Conservation (phyloP, 2,888 invertebrate genomes). For the Drosophila demipolita region DNA sequence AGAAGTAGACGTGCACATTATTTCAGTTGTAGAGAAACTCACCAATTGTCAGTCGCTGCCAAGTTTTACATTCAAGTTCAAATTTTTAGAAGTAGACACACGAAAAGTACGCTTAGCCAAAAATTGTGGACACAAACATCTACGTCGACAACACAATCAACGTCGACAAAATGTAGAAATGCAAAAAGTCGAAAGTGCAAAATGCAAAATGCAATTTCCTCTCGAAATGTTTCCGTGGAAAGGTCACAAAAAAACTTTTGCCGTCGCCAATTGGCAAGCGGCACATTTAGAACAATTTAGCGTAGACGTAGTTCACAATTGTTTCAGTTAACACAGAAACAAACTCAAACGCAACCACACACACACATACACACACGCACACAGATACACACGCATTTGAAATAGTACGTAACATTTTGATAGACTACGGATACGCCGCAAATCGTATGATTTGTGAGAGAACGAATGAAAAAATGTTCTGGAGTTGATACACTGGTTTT, state of each 20-base stretch:
- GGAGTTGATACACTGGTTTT: slow-evolving; percentile 44
- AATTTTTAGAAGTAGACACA: slow-evolving; percentile 11
- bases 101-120: slow-evolving; percentile 24
- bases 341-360: neutral
- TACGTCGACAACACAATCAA: neutral
- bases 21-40: slow-evolving; percentile 15
- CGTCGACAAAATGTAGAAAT: slow-evolving; percentile 11
- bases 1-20: neutral
- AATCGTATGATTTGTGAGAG: slow-evolving; percentile 6
- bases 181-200: slow-evolving; percentile 30
- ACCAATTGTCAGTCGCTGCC: slow-evolving; percentile 25
- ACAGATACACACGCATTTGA: neutral
- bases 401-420: slow-evolving; percentile 12
- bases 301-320: slow-evolving; percentile 23
- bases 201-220: slow-evolving; percentile 62
- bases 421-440: slow-evolving; percentile 33
- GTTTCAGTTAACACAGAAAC: slow-evolving; percentile 39
- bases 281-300: slow-evolving; percentile 42
- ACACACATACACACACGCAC: slow-evolving; percentile 22
- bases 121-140: slow-evolving; percentile 15
- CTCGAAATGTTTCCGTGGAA: slow-evolving; percentile 49
- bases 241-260: slow-evolving; percentile 65
- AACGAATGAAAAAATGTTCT: slow-evolving; percentile 46
- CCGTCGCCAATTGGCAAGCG: slow-evolving; percentile 60
- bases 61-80: slow-evolving; percentile 6